Conservation (phyloP, 1,140 invertebrate genomes). For the Asbolus verrucosus region DNA sequence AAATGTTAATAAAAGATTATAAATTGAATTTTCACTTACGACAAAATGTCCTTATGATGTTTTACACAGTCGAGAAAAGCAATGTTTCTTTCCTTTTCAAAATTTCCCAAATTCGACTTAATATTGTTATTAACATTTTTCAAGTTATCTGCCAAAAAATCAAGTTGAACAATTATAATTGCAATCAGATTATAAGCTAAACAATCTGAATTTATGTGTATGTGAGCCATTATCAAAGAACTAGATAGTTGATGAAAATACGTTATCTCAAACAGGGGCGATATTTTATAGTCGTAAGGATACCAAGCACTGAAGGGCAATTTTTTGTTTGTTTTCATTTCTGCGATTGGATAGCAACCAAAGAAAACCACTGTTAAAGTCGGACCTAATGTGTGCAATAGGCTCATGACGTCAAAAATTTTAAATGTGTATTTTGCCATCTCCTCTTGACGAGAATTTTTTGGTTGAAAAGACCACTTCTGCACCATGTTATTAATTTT, state of each 20-base stretch:
- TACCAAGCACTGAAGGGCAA: conserved; percentile 42
- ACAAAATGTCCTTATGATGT: conserved; percentile 39
- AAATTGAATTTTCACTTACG: conserved; percentile 13
- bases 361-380: conserved; percentile 14
- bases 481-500: background rate
- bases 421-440: background rate
- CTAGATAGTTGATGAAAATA: conserved; percentile 26
- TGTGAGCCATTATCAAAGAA: background rate
- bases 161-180: conserved; percentile 25
- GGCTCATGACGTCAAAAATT: background rate
- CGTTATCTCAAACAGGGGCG: conserved; percentile 17
- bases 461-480: background rate
- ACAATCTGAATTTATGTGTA: conserved; percentile 18
- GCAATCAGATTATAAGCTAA: conserved; percentile 38
- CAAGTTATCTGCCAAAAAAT: conserved; percentile 23
- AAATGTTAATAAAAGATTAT: background rate
- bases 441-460: background rate
- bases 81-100: background rate
- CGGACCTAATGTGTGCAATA: background rate
- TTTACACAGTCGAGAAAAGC: background rate
- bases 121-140: background rate
- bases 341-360: background rate
- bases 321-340: conserved; percentile 10
- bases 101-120: background rate
- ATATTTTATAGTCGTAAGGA: conserved; percentile 24